Evolutionary conservation across 2,113 vertebrate species (phyloP).

Genomic region (Rhinichthys klamathensis): DNA sequence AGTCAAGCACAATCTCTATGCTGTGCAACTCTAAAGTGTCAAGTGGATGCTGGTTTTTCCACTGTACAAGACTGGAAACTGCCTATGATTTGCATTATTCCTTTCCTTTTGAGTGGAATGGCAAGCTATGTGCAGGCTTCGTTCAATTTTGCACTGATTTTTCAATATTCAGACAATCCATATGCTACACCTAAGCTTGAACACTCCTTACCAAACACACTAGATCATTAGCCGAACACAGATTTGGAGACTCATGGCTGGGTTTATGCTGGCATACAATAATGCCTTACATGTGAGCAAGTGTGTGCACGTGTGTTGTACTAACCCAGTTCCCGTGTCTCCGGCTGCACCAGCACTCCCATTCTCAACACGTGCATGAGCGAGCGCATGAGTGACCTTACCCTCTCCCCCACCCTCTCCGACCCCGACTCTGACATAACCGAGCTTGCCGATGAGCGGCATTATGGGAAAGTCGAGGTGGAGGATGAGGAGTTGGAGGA

Average conservation of each 20-base stretch:
- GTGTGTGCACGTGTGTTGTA: conserved; percentile 61
- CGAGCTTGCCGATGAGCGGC: conserved; percentile 94
- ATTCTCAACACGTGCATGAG: conserved; percentile 99
- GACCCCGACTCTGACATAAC: conserved; percentile 94
- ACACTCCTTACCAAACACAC: conserved; percentile 7
- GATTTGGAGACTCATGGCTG: neutral
- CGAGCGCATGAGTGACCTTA: conserved; percentile 98
- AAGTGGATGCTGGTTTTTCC: neutral
- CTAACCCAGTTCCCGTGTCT: conserved; percentile 94
- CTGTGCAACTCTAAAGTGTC: neutral
- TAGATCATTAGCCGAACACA: neutral
- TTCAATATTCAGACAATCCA: conserved; percentile 2
- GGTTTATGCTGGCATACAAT: neutral
- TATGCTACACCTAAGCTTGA: conserved; percentile 13
- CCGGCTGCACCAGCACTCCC: conserved; percentile 96
- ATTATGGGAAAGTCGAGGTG: conserved; percentile 86
- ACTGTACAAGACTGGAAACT: conserved; percentile 13
- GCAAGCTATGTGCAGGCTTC: conserved; percentile 5
- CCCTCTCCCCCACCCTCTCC: conserved; percentile 98
- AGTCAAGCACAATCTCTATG: neutral
- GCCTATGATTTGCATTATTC: conserved; percentile 9
- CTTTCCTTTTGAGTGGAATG: conserved; percentile 4
- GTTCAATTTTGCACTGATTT: neutral
- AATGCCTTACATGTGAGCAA: neutral
- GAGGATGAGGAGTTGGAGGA: conserved; percentile 78